Base-by-base conservation (phyloP, 2,113 vertebrate genomes). In the Turnix velox region DNA sequence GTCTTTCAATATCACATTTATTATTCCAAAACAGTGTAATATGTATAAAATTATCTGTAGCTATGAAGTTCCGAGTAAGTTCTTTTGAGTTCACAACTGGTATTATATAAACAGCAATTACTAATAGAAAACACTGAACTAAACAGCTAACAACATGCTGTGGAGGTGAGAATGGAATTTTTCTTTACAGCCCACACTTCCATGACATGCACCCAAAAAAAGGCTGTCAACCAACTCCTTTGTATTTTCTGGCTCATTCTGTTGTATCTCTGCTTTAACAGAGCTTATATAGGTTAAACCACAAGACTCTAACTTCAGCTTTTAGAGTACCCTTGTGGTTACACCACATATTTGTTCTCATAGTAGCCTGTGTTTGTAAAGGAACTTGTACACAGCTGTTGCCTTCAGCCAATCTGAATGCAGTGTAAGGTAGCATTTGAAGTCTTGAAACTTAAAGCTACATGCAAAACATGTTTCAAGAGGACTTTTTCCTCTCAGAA, bases 221-320 rank as follows among this genome's bases (percentile, higher is more conserved):
- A 28, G 35, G 65, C 58, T 62, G 46, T 35, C 66, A 95, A 58
- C 39, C 66, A 95, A 58, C 19, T 37, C n/a, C 49, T 88, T 46
- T 39, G 2, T 35, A 35, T 84, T 79, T 84, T 62, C 91, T 82
- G 58, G 45, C 58, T 92, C 87, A 55, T 43, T 12, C 18, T 75
- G 25, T 14, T n/a, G 1, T 62, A 81, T 24, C 45, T 91, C 69
- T 58, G 46, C 42, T 61, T 65, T 48, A 68, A 73, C 62, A 54
- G 61, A 67, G 20, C 9, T 92, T 66, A 87, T 55, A 55, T 54
- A 92, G 92, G 80, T 87, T 95, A 94, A 95, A 68, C 88, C 77
- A 68, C 94, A 93, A 62, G 33, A 82, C 30, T 33, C 35, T 45
- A 28, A 54, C 82, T 81, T 78, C 81, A 89, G 51, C 62, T 92